Evolutionary conservation across 2,888 invertebrate genomes (phyloP), one percentile per base, ranked within the genome.

Genomic region (Patella depressa): DNA sequence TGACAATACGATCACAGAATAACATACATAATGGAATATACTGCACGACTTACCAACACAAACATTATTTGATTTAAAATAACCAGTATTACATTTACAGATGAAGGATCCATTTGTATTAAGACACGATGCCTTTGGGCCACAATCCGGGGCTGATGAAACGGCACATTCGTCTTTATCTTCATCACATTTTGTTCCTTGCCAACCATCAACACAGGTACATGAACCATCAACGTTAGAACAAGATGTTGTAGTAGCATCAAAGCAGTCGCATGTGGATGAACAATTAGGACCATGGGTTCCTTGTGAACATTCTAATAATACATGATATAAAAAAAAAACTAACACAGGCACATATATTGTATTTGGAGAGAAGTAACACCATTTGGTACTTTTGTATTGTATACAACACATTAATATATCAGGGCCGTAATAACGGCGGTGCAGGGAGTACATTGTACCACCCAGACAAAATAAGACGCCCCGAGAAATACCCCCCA

Each of bases 161-260:
- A 69, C 29, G 12, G 74, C 12, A 78, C 85, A 85, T 76, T 85
- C 85, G 71, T 85, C 69, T 7, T 84, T 76, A 72, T 85, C 83
- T 1, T 24, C 4, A 15, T 78, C 59, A 76, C 85, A 85, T 12
- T 19, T 73, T 15, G 15, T 29, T 1, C 84, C 85, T 34, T 72
- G 75, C 85, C 85, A 85, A 4, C 82, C 84, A 7, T 57, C 29
- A 24, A 34, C 34, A 71, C 85, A 85, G 17, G 71, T 17, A 75
- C 85, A 85, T 45, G 82, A 82, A 5, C 72, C 53, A 3, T 80
- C 79, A 2, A 55, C 70, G 71, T 85, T 78, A 72, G 82, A 83
- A 3, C 53, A 12, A 7, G 65, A 65, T 65, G 24, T 3, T 24
- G 78, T 79, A 45, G 75, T 78, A 0, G 65, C 78, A 29, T 75